These are phyloP conservation scores for Corbicula japonica DNA, from an alignment of 2,888 invertebrate genomes.

Conservation along the genomic window DNA sequence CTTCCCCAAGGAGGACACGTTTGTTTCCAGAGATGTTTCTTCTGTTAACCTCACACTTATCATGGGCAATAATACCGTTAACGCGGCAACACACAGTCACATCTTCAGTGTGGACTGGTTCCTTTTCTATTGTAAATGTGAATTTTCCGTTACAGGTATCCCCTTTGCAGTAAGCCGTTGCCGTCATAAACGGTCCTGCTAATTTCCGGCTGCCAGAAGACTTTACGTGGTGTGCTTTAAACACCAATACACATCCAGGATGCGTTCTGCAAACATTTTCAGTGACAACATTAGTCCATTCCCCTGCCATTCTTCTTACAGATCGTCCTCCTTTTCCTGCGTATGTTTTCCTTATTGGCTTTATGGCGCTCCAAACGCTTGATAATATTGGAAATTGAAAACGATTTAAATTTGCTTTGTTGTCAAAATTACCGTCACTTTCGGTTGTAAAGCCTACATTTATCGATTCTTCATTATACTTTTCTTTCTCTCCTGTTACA, in stretches of 20 bases:
- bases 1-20: not conserved
- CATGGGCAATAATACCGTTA: not conserved
- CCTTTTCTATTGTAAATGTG: not conserved
- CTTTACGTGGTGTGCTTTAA: not conserved
- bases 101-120: not conserved
- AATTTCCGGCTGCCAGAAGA: not conserved
- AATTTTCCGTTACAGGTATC: not conserved
- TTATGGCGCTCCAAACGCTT: not conserved
- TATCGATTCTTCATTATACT: not conserved
- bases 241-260: not conserved
- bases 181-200: not conserved
- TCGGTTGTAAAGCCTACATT: not conserved
- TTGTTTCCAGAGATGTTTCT: not conserved
- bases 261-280: not conserved
- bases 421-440: not conserved
- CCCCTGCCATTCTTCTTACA: not conserved
- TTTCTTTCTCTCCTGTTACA: not conserved
- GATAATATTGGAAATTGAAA: not conserved
- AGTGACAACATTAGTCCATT: not conserved
- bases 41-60: not conserved
- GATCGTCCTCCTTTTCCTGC: no score
- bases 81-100: not conserved
- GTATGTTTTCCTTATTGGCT: not conserved
- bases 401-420: not conserved
- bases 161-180: not conserved